Percentiles rank a stretch among this genome's conserved stretches.
These are phyloP conservation scores for Perodicticus potto DNA, from an alignment of 2,797 vertebrate genomes.

Conservation along the genomic window DNA sequence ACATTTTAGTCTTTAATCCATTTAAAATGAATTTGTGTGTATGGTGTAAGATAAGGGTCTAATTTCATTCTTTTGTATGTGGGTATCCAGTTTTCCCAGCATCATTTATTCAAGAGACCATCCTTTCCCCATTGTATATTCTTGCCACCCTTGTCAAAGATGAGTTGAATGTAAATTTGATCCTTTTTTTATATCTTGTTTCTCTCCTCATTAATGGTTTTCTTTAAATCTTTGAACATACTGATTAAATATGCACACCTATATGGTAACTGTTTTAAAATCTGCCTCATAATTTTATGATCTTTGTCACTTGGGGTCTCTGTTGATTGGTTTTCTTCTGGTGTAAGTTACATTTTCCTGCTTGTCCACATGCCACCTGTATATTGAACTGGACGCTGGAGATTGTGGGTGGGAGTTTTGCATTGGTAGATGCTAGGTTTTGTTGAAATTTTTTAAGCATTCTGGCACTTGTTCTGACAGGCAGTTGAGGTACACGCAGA, in stretches of 20 bases:
- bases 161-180: neutral
- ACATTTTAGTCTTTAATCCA: neutral
- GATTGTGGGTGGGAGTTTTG: neutral
- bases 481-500: neutral
- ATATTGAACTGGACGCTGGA: neutral
- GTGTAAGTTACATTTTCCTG: neutral
- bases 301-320: neutral
- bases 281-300: neutral
- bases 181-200: neutral
- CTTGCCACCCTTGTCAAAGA: neutral
- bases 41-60: neutral
- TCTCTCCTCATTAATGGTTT: neutral
- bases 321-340: neutral
- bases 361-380: neutral
- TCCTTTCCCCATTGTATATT: neutral
- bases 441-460: neutral
- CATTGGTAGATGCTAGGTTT: neutral
- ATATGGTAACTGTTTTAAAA: neutral
- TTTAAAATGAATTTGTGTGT: neutral
- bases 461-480: neutral
- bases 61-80: neutral
- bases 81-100: neutral
- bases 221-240: slow-evolving; percentile 17
- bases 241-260: neutral
- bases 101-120: neutral